These are phyloP conservation scores for Rallus crepitans DNA, from an alignment of 2,797 vertebrate species.

Conservation along the genomic window DNA sequence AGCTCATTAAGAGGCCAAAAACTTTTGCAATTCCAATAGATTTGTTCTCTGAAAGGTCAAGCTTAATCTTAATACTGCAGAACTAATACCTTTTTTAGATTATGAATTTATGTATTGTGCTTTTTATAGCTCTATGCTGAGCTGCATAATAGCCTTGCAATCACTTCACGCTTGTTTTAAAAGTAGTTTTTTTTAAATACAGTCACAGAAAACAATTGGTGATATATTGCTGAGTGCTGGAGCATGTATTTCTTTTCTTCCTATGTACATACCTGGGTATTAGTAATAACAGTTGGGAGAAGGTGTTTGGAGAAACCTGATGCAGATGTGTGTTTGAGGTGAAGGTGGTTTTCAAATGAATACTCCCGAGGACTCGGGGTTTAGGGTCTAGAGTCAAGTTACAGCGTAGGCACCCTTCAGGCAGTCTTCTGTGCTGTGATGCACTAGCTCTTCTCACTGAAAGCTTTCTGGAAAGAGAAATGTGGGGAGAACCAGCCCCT, in stretches of 20 bases:
- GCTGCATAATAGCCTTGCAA: not conserved
- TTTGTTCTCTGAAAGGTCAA: constrained; percentile 29
- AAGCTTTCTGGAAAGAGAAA: not conserved
- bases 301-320: not conserved
- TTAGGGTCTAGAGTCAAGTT: not conserved
- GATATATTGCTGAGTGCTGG: not conserved
- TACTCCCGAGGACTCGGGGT: not conserved
- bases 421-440: not conserved
- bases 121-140: not conserved
- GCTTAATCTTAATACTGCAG: not conserved
- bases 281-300: not conserved
- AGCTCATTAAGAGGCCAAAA: not conserved
- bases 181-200: not conserved
- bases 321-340: not conserved
- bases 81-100: not conserved
- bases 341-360: not conserved
- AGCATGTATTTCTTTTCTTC: not conserved
- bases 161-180: not conserved
- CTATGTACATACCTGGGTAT: not conserved
- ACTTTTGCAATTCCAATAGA: not conserved
- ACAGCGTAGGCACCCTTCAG: not conserved
- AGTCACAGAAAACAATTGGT: not conserved
- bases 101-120: not conserved
- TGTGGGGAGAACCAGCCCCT: not conserved
- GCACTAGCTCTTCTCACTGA: not conserved